Evolutionary conservation across 2,113 vertebrate species (phyloP), one percentile per base, ranked within the genome.

Genomic region (Ibidorhyncha struthersii): DNA sequence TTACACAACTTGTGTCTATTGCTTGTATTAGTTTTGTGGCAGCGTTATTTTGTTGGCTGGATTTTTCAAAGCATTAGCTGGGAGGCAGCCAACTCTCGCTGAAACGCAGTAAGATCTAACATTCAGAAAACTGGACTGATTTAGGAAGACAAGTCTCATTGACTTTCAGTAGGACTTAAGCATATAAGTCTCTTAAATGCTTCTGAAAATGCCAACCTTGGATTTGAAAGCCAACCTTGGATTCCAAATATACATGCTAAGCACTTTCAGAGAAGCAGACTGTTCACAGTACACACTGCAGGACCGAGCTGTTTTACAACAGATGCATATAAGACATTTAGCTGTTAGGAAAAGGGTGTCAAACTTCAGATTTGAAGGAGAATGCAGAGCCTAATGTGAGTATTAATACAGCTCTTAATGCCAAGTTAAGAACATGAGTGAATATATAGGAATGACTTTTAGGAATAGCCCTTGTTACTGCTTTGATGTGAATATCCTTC

Each of bases 401-500:
- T 49, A 55, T 93, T 95, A 85, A 87, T 94, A 40, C 41, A 89
- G 72, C 70, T 85, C 89, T 82, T 96, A 87, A 95, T 89, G 45
- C 74, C 34, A 47, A 77, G 86, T 73, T 94, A 88, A 96, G 93
- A 93, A 73, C 74, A 56, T 36, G 58, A 71, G 59, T 67, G 84
- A 86, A 65, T 62, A 71, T 58, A 47, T 62, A 74, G 52, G 86
- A 89, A 86, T 52, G 86, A 86, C 61, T 91, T 90, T 96, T 90
- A 92, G 91, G 82, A 90, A 73, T 59, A 88, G 79, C 38, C 49
- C n/a, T 30, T 93, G 94, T 90, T 91, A 34, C 55, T 69, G 22
- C 84, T 96, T 97, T 94, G 87, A 96, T 97, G 93, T 95, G 90
- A 73, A 94, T 94, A 84, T 97, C 78, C 66, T 50, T 92, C 84